Percentiles rank a stretch among this genome's conserved stretches.
These are phyloP conservation scores for Dorcus parallelipipedus DNA, from an alignment of 2,888 invertebrate genomes.

Conservation along the genomic window DNA sequence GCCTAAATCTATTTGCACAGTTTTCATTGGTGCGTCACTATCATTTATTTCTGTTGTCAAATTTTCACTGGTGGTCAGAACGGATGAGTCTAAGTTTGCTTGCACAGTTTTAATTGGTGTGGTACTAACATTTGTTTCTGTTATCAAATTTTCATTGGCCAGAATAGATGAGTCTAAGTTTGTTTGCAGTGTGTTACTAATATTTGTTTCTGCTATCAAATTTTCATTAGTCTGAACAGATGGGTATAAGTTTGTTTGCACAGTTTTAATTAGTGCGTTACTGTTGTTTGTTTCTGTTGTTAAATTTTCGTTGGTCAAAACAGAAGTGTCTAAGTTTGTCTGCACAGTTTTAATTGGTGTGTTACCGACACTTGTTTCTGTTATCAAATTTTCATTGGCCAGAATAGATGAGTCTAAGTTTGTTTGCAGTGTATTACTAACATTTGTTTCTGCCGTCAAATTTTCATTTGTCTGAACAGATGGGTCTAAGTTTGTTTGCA, in stretches of 20 bases:
- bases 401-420: too few species aligned
- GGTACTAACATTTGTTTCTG: too few species aligned
- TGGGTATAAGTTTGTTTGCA: neutral
- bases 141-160: too few species aligned
- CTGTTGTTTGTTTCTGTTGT: neutral
- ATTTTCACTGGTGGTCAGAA: neutral
- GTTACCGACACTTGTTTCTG: neutral
- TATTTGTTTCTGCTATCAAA: neutral
- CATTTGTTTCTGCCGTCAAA: too few species aligned
- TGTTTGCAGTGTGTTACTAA: neutral
- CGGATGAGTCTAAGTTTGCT: too few species aligned
- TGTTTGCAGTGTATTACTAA: too few species aligned
- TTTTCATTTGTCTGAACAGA: too few species aligned
- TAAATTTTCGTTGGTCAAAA: neutral
- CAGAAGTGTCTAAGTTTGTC: neutral
- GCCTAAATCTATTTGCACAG: too few species aligned
- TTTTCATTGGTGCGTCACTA: neutral
- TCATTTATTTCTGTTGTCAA: neutral
- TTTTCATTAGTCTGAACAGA: neutral
- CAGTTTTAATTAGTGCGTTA: neutral
- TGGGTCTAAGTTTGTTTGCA: too few species aligned
- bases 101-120: neutral
- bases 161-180: neutral
- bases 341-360: neutral
- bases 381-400: neutral